Base-by-base conservation (phyloP, 2,888 invertebrate genomes). In the Sinodicranocentrus sp. region DNA sequence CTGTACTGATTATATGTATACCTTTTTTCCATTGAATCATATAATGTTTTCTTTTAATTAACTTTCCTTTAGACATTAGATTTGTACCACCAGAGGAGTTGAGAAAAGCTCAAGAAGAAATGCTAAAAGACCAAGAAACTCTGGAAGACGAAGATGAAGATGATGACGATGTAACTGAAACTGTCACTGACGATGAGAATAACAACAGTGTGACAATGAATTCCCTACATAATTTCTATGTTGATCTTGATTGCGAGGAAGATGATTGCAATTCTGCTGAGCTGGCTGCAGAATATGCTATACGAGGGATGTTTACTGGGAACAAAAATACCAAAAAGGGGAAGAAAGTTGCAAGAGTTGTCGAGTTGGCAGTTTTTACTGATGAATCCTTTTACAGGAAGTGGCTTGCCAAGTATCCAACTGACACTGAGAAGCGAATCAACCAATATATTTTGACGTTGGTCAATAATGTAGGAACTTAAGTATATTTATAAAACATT, bases 381-480 rank as follows among this genome's bases (percentile, higher is more conserved):
- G 85, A 85, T 43, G 28, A 63, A 21, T 10, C 39, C 0, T 72
- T 85, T 5, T 85, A 84, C 25, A 26, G 28, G 17, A 65, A 57
- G 52, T 77, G 72, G 44, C 19, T 25, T 8, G n/a, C 15, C 10
- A 39, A 43, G 26, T 71, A 61, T 75, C 75, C 71, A 3, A 54
- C 63, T 13, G 67, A 85, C 8, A n/a, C 83, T 0, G 28, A 59
- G 0, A 54, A 67, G 43, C 57, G 68, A 21, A 33, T 85, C 2
- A 72, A 43, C 26, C 63, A 79, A 25, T 85, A 63, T 57, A 15
- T 85, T 48, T 54, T 85, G 1, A 71, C 80, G 5, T 19, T 71
- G 15, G 83, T 85, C 6, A 83, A 85, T 61, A 80, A 83, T 48
- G 85, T 85, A 83, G n/a, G 17, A n/a, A n/a, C n/a, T n/a, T n/a